Conservation (phyloP, 2,113 vertebrate genomes). For the Microtus pennsylvanicus region DNA sequence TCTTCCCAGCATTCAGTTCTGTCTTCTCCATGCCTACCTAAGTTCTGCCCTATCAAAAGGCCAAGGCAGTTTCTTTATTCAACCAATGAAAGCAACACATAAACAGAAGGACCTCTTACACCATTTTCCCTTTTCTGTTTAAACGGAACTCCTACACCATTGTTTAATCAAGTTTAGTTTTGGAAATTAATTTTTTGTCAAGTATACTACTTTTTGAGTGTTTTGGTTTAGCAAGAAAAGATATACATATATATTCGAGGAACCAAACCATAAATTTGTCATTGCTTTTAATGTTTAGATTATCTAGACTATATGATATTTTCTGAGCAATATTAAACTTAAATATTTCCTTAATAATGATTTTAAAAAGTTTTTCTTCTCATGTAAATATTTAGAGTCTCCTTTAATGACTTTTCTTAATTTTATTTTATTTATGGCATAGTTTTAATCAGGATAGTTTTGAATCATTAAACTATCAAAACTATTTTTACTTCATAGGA, state of each 20-base stretch:
- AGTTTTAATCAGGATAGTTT: not conserved
- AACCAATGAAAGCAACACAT: no score
- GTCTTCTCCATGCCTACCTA: no score
- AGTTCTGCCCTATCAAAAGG: no score
- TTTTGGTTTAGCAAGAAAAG: conserved; percentile 2
- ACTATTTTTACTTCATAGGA: not conserved
- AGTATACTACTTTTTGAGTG: not conserved
- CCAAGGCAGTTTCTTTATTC: no score
- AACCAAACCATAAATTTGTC: not conserved
- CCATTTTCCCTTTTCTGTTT: no score
- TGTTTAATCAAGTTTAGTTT: not conserved
- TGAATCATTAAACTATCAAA: not conserved
- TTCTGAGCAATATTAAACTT: conserved; percentile 17
- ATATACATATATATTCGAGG: not conserved
- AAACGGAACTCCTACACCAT: no score
- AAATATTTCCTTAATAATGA: not conserved
- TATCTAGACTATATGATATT: not conserved
- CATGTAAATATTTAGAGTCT: not conserved
- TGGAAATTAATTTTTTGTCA: not conserved
- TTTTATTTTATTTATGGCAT: not conserved
- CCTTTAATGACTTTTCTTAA: not conserved
- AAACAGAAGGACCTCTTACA: no score
- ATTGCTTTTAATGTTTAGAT: not conserved
- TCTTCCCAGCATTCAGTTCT: no score
- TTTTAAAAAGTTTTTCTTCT: not conserved